Conservation (phyloP, 2,797 vertebrate genomes). For the Micrastur ruficollis region DNA sequence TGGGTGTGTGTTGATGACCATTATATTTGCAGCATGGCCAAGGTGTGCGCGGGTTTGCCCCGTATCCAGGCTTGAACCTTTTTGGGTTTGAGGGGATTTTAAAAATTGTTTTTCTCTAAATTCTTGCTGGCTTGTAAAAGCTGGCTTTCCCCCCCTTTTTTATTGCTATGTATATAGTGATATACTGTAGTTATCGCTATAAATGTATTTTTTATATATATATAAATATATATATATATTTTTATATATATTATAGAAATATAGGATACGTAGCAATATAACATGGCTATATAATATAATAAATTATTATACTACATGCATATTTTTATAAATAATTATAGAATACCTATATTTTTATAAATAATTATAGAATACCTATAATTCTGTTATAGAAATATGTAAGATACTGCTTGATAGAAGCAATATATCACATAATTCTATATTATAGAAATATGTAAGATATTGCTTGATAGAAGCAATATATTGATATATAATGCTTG, state of each 20-base stretch:
- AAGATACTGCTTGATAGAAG: too few relatives aligned
- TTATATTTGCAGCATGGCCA: fast-evolving
- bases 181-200: background rate
- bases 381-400: too few relatives aligned
- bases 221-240: background rate
- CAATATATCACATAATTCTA: fast-evolving
- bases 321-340: background rate
- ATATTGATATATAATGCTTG: background rate
- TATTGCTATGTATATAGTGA: fast-evolving
- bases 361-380: too few relatives aligned
- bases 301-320: background rate
- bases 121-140: background rate
- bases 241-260: background rate
- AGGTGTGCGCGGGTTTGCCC: background rate
- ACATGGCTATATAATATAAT: too few relatives aligned
- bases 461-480: background rate
- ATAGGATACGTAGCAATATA: fast-evolving
- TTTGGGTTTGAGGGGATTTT: background rate
- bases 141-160: background rate
- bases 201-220: too few relatives aligned
- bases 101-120: fast-evolving
- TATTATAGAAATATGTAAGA: background rate
- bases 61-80: background rate
- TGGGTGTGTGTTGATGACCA: fast-evolving
- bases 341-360: too few relatives aligned